Evolutionary conservation across 2,113 vertebrate genomes (phyloP), one percentile per base, ranked within the genome.

Genomic region (Pygathrix nemaeus): DNA sequence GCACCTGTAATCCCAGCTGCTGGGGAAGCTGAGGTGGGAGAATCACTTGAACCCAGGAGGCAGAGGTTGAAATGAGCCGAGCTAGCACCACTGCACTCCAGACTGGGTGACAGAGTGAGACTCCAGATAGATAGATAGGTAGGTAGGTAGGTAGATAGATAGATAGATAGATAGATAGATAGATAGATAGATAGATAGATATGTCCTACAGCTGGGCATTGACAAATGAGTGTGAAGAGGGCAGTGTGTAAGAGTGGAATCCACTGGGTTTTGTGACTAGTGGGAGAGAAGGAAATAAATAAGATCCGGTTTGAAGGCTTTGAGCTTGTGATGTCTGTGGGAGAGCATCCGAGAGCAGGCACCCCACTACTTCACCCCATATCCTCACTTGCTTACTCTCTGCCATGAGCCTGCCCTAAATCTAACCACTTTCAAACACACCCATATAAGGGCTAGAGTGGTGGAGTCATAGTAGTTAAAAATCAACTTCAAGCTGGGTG

Each of bases 371-470:
- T 35, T 76, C 32, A 6, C 72, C 38, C 48, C 21, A 16, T 13
- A 18, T 25, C 72, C 21, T 83, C 48, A 1, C 85, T 73, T 57
- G 79, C 57, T 87, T 90, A 70, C 80, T 82, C 70, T 50, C 79
- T 21, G 12, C 93, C 25, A 3, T 13, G 48, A 93, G 80, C 73
- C 40, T 73, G 45, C 79, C 84, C 86, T 76, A 35, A 82, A 72
- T 81, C 94, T 94, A 94, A 93, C 81, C 80, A 82, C 40, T 72
- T 59, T 14, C 64, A 70, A 94, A 93, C 95, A 97, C 90, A 84
- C 82, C 75, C 97, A 96, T 96, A 97, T 96, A 98, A 97, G 97
- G 91, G 93, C 78, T 96, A 85, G 75, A 92, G 92, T 84, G 86
- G 72, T 57, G 61, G 90, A 88, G 82, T 55, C 73, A 92, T 92